Evolutionary conservation across 2,113 vertebrate genomes (phyloP).

Genomic region (Siniperca knerii): DNA sequence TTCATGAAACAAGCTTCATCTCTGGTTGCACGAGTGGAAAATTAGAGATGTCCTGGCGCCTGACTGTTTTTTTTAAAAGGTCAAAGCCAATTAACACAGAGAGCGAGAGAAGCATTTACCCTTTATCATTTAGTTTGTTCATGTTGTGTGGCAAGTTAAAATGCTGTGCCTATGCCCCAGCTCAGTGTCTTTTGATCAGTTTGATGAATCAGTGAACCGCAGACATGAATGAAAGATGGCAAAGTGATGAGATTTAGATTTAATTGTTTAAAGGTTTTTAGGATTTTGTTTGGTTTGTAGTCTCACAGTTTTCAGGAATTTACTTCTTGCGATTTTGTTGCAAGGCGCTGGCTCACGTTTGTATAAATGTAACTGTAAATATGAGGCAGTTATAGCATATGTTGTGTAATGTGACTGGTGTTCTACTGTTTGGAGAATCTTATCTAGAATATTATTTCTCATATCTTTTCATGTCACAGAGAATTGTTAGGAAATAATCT

Average conservation of each 20-base stretch:
- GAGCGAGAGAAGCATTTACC: slow-evolving; percentile 8
- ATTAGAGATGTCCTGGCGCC: slow-evolving; percentile 25
- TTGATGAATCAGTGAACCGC: slow-evolving; percentile 4
- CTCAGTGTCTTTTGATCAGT: slow-evolving; percentile 29
- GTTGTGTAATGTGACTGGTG: slow-evolving; percentile 38
- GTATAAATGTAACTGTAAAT: slow-evolving; percentile 48
- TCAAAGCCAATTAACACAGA: slow-evolving; percentile 35
- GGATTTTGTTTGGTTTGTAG: slow-evolving; percentile 15
- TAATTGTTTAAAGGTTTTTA: slow-evolving; percentile 1
- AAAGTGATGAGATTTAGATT: background rate
- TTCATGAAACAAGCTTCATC: slow-evolving; percentile 32
- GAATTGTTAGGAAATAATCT: background rate
- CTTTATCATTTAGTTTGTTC: slow-evolving; percentile 23
- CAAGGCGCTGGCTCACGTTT: slow-evolving; percentile 52
- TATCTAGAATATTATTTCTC: slow-evolving; percentile 9
- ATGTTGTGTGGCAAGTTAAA: slow-evolving; percentile 30
- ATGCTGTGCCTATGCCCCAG: slow-evolving; percentile 46
- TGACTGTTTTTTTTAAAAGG: slow-evolving; percentile 29
- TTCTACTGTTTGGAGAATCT: slow-evolving; percentile 19
- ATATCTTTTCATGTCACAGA: slow-evolving; percentile 18
- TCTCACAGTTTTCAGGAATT: slow-evolving; percentile 33
- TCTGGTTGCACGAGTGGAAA: slow-evolving; percentile 29
- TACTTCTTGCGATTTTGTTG: slow-evolving; percentile 44
- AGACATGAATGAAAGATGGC: slow-evolving; percentile 11
- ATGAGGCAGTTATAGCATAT: slow-evolving; percentile 40